phyloP scores from a whole-genome alignment of 2,888 invertebrate species.

The Odontocerum albicorne region DNA sequence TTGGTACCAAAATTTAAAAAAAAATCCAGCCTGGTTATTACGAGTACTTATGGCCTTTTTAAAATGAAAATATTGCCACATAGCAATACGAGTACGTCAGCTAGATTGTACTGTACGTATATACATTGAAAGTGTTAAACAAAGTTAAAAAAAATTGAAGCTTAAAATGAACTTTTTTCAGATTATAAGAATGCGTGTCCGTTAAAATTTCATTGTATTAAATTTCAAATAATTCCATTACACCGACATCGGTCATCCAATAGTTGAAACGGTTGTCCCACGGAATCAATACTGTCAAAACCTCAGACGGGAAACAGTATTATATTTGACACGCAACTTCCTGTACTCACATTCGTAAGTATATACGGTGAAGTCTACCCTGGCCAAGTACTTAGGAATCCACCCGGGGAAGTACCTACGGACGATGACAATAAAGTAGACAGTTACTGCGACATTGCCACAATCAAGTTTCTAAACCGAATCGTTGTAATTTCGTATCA shows the following conservation, averaged over 20 bases:
- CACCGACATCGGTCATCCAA: slow-evolving; percentile 4
- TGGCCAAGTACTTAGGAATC: background rate
- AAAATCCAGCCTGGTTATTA: no score
- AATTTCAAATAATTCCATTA: slow-evolving; percentile 16
- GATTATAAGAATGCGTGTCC: background rate
- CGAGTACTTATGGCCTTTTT: no score
- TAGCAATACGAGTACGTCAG: no score
- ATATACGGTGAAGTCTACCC: slow-evolving; percentile 1
- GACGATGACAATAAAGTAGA: slow-evolving; percentile 26
- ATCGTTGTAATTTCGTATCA: slow-evolving; percentile 33
- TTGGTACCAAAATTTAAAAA: no score
- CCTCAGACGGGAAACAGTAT: slow-evolving; percentile 11
- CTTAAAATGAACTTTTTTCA: no score
- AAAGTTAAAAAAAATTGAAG: no score
- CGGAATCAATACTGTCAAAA: slow-evolving; percentile 21
- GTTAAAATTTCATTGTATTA: background rate
- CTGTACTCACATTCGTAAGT: background rate
- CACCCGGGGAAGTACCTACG: background rate
- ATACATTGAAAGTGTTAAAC: no score
- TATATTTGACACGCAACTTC: slow-evolving; percentile 12
- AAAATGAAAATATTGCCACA: no score
- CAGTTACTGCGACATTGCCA: slow-evolving; percentile 22
- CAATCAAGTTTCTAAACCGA: slow-evolving; percentile 33
- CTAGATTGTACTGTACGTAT: no score
- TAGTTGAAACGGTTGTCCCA: slow-evolving; percentile 13